phyloP scores from a whole-genome alignment of 2,797 vertebrate genomes.

The Sebastes iracundus region DNA sequence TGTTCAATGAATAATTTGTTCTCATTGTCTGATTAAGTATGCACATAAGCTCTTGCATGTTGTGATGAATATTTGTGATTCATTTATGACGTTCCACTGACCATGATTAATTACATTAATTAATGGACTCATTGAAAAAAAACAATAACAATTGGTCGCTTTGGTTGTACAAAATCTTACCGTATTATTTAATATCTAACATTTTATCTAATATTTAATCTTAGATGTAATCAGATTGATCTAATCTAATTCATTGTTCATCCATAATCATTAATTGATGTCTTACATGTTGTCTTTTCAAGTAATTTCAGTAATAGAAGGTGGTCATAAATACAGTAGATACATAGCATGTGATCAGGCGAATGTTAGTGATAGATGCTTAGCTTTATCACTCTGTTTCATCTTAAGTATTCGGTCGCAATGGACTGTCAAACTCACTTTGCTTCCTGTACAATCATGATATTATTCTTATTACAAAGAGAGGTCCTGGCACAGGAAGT shows the following conservation, averaged over 20 bases:
- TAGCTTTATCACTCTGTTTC: neutral
- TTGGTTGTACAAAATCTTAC: neutral
- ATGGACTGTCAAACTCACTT: slow-evolving; percentile 36
- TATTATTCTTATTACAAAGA: slow-evolving; percentile 84
- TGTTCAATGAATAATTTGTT: neutral
- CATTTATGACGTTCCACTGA: neutral
- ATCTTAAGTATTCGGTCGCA: slow-evolving; percentile 55
- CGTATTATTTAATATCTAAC: neutral
- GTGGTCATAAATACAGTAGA: neutral
- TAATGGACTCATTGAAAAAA: neutral
- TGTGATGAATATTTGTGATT: neutral
- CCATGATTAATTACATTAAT: neutral
- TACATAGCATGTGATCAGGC: neutral
- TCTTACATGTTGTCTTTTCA: neutral
- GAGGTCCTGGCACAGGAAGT: slow-evolving; percentile 79
- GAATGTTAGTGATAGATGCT: neutral
- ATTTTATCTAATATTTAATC: neutral
- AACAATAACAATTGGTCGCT: neutral
- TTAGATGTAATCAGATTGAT: neutral
- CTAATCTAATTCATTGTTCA: neutral
- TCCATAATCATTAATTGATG: neutral
- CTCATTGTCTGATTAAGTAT: neutral
- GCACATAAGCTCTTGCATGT: neutral
- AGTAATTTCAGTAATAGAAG: neutral
- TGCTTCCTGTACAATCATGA: slow-evolving; percentile 26